Percentiles rank a stretch among this genome's conserved stretches.
These are phyloP conservation scores for Hucho hucho DNA, from an alignment of 2,113 vertebrate genomes.

Conservation along the genomic window DNA sequence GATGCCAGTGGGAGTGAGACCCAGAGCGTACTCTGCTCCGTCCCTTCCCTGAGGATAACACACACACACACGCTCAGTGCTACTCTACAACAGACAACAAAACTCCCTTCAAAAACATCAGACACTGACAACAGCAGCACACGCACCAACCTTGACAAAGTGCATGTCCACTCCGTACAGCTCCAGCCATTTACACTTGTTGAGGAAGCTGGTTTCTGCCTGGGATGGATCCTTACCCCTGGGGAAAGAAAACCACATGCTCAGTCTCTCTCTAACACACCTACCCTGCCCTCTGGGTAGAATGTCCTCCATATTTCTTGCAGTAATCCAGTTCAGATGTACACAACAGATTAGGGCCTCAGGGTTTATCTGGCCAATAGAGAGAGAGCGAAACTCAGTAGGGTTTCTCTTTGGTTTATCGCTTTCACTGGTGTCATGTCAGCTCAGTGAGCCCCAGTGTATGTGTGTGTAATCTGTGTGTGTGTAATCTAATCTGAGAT, in stretches of 20 bases:
- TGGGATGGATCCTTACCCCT: conserved; percentile 95
- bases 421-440: conserved; percentile 20
- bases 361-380: no score
- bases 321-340: no score
- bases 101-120: no score
- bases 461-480: conserved; percentile 22
- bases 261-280: no score
- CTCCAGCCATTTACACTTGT: conserved; percentile 99
- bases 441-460: conserved; percentile 22
- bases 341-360: no score
- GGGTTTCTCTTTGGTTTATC: no score
- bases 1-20: conserved; percentile 96
- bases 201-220: conserved; percentile 94
- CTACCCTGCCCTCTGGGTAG: background rate
- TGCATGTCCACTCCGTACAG: conserved; percentile 99
- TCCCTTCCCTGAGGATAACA: conserved; percentile 85
- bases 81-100: background rate
- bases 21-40: conserved; percentile 95
- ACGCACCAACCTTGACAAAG: conserved; percentile 86
- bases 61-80: background rate
- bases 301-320: no score
- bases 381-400: no score
- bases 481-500: conserved; percentile 60
- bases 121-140: background rate
- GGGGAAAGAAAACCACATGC: conserved; percentile 7